Evolutionary conservation across 2,113 vertebrate species (phyloP), one percentile per base, ranked within the genome.

Genomic region (Oplegnathus fasciatus): DNA sequence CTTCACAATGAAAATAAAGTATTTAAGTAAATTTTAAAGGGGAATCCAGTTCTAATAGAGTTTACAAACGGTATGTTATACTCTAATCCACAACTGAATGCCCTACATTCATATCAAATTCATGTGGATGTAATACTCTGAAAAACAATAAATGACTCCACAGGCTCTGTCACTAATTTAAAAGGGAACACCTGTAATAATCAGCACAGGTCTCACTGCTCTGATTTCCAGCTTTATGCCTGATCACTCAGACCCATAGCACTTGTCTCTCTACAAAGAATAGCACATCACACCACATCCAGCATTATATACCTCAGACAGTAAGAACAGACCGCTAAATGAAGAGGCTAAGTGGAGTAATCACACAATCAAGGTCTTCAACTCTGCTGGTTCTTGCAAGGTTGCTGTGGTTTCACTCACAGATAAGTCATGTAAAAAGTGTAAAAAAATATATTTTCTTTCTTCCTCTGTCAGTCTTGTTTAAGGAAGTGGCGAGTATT

Each of bases 371-470:
- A 17, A 58, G n/a, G n/a, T n/a, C n/a, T n/a, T n/a, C n/a, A n/a
- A n/a, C n/a, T n/a, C n/a, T n/a, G 18, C 54, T 74, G 28, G 3
- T 28, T 73, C 57, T 40, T 28, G 2, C 22, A 66, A 60, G 17
- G 22, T 60, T 78, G 14, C 28, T 78, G 73, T 68, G 44, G 15
- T 57, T 76, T 80, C 26, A 13, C 74, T 77, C 17, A 11, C 64
- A n/a, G 14, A 28, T 46, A 46, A 34, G 17, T 55, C 46, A 57
- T 24, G 17, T 9, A 64, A 37, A 6, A 37, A 10, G 24, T 32
- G 26, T 37, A 37, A 37, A 37, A 52, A 71, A 66, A n/a, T 75
- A 34, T 54, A 1, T 74, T 18, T 67, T 22, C 32, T 6, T 34
- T 11, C 30, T 37, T 18, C 46, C 18, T 66, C 54, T 85, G 76